These are phyloP conservation scores for Shinisaurus crocodilurus DNA, from an alignment of 2,113 vertebrate genomes.

Conservation along the genomic window DNA sequence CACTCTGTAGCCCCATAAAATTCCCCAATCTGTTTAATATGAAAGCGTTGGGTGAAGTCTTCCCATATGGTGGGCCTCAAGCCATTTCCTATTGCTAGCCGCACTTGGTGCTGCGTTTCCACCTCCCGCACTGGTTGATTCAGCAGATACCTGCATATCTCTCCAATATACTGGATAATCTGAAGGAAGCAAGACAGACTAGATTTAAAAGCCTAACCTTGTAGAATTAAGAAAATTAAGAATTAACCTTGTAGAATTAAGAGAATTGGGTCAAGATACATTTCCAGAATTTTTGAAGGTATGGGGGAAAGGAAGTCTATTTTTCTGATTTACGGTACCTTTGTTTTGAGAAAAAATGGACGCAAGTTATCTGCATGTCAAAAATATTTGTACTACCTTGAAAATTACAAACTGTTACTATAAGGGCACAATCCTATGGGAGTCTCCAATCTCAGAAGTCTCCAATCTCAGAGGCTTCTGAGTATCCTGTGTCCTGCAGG, in stretches of 20 bases:
- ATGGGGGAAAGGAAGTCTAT: not conserved
- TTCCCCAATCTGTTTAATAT: conserved; percentile 84
- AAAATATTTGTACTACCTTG: not conserved
- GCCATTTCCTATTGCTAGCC: conserved; percentile 89
- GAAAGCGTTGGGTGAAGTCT: conserved; percentile 85
- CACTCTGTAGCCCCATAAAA: conserved; percentile 94
- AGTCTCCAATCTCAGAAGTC: too few relatives aligned
- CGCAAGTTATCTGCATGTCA: not conserved
- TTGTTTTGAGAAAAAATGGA: not conserved
- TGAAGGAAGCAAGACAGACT: conserved; percentile 47
- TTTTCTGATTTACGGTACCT: not conserved
- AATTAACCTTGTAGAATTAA: not conserved
- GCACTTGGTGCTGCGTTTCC: conserved; percentile 80
- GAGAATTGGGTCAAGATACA: not conserved
- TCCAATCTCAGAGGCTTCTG: too few relatives aligned
- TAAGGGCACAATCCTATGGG: not conserved
- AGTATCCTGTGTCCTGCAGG: too few relatives aligned
- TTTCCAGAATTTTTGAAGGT: not conserved
- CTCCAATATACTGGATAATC: conserved; percentile 93
- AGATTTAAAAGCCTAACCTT: not conserved
- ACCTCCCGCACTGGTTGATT: conserved; percentile 78
- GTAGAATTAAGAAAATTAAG: too few relatives aligned
- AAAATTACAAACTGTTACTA: not conserved
- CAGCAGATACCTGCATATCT: conserved; percentile 91
- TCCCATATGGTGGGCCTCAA: conserved; percentile 87